Evolutionary conservation across 2,888 invertebrate genomes (phyloP).

Genomic region (Clanis bilineata): DNA sequence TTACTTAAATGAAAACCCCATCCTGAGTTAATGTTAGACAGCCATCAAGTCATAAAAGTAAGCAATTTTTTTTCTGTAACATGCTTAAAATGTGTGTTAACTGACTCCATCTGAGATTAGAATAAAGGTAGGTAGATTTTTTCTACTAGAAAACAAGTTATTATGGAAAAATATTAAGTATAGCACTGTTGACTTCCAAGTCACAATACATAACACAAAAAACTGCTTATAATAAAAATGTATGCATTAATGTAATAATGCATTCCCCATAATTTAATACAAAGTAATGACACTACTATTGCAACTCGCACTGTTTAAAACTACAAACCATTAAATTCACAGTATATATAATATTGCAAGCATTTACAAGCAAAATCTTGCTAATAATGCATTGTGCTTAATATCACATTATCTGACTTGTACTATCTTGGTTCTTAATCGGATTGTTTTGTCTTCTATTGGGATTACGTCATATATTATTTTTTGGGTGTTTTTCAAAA

Average conservation of each 20-base stretch:
- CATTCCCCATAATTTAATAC: neutral
- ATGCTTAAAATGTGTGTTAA: no score
- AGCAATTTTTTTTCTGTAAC: no score
- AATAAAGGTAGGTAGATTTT: no score
- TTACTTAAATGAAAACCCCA: no score
- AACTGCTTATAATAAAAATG: neutral
- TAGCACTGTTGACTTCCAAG: neutral
- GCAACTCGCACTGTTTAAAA: conserved; percentile 5
- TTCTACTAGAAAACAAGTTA: neutral
- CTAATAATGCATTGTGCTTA: neutral
- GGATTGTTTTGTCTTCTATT: neutral
- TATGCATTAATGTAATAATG: no score
- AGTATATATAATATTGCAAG: neutral
- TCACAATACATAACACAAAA: neutral
- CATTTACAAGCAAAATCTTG: neutral
- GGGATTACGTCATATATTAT: no score
- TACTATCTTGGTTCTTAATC: neutral
- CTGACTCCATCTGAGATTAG: no score
- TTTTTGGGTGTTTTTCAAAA: no score
- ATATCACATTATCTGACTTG: neutral
- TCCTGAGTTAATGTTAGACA: no score
- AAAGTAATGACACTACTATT: neutral
- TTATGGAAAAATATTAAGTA: neutral
- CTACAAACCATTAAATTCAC: neutral
- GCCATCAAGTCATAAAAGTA: no score